Evolutionary conservation across 2,113 vertebrate genomes (phyloP), one percentile per base, ranked within the genome.

Genomic region (Ceuthmochares aereus): DNA sequence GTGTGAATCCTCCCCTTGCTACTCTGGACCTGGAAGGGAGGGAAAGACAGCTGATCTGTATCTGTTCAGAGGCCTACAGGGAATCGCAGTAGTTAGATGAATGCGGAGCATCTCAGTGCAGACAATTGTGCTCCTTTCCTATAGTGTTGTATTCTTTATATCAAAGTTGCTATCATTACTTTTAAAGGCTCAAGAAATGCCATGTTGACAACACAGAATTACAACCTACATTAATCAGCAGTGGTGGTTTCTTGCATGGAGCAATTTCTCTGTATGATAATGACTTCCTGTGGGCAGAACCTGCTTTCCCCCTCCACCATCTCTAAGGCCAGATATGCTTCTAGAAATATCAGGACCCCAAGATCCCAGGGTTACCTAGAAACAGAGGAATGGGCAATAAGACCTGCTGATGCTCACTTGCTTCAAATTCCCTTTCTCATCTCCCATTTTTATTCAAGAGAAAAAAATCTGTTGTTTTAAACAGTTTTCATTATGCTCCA

Each of bases 391-490:
- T 12, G 23, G 6, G 2, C 4, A 40, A 25, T 2, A 8, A 77
- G 5, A 32, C 4, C 20, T 66, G 34, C 8, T 2, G 0, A 47
- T 67, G 9, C 2, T 69, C 10, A 15, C 29, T 87, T 29, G 6
- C 36, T 87, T 78, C 43, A 77, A 74, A 51, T 78, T 29, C 4
- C 6, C 40, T 3, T 3, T 7, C 6, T 7, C 5, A 0, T 1
- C 4, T 1, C 1, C 7, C 4, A 4, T 1, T 10, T 55, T 62
- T 45, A 59, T n/a, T 70, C 8, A n/a, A 43, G 30, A 40, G 7
- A n/a, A 56, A 60, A 64, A 76, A 14, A 6, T 55, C 34, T 16
- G 4, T 8, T 52, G 4, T 59, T 87, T 45, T 9, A 78, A 45
- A 63, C 34, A 63, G 12, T 18, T 86, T 88, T 73, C 32, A 22